These are phyloP conservation scores for Schizopygopsis malacanthus DNA, from an alignment of 2,797 vertebrate genomes.

Conservation along the genomic window DNA sequence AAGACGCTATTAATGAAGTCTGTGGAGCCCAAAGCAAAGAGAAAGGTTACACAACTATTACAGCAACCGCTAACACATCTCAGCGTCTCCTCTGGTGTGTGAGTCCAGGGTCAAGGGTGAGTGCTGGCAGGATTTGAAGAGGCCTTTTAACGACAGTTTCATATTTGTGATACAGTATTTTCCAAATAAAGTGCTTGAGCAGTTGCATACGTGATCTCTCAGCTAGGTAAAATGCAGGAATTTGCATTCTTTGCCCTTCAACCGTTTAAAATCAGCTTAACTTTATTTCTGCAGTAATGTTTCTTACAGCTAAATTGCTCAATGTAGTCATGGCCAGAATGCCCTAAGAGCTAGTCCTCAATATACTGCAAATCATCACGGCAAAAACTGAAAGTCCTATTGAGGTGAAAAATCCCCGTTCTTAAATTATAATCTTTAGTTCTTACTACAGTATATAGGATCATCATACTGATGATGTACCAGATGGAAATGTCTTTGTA, in stretches of 20 bases:
- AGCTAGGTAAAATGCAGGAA: slow-evolving; percentile 14
- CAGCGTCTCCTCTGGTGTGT: background rate
- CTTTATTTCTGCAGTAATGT: background rate
- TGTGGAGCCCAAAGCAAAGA: slow-evolving; percentile 10
- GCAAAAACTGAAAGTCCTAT: background rate
- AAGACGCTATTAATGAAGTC: slow-evolving; percentile 47
- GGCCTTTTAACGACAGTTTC: background rate
- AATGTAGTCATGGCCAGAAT: background rate
- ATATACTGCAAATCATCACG: background rate
- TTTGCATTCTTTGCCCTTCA: slow-evolving; percentile 22
- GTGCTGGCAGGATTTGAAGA: background rate
- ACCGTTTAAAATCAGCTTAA: slow-evolving; percentile 26
- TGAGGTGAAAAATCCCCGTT: background rate
- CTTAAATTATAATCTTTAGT: background rate
- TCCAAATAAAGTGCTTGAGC: background rate
- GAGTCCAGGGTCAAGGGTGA: slow-evolving; percentile 2
- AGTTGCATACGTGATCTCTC: slow-evolving; percentile 13
- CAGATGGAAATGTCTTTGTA: background rate
- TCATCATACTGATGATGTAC: background rate
- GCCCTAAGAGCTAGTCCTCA: background rate
- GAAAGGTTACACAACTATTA: slow-evolving; percentile 27
- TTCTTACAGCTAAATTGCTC: background rate
- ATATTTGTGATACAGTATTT: slow-evolving; percentile 6
- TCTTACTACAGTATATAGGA: background rate
- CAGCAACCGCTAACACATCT: background rate